Conservation (phyloP, 2,888 invertebrate species). For the Agonopterix heracliana region DNA sequence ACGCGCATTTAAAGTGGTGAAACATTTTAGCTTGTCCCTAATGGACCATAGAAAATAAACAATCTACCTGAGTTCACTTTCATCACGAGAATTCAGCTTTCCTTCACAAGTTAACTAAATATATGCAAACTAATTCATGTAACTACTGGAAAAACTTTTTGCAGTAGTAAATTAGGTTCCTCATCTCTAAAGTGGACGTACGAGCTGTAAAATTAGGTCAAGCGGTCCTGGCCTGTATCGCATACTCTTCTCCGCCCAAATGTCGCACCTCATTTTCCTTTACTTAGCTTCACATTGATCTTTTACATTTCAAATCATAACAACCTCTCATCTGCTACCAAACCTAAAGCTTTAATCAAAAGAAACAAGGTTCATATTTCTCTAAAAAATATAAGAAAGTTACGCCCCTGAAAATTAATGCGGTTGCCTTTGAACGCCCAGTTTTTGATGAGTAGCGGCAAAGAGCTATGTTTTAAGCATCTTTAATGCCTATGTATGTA, state of each 20-base stretch:
- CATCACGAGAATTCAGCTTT: no score
- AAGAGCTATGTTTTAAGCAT: constrained; percentile 49
- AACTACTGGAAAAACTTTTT: background rate
- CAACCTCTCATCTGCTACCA: constrained; percentile 1
- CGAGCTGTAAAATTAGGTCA: constrained; percentile 46
- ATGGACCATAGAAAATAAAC: no score
- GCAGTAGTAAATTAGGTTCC: constrained; percentile 29
- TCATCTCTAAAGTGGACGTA: constrained; percentile 36
- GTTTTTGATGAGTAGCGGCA: constrained; percentile 47
- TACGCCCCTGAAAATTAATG: constrained; percentile 12
- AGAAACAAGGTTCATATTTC: constrained; percentile 15
- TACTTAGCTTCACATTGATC: constrained; percentile 42
- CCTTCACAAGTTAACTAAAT: no score
- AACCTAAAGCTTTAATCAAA: constrained; percentile 23
- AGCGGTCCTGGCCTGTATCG: constrained; percentile 45
- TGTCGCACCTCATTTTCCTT: constrained; percentile 62
- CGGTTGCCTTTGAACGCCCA: constrained; percentile 37
- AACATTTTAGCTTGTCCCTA: no score
- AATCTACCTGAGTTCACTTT: no score
- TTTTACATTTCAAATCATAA: constrained; percentile 22
- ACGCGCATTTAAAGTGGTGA: no score
- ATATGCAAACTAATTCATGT: no score
- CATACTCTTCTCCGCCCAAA: constrained; percentile 41
- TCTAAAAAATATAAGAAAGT: background rate
- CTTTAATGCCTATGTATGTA: constrained; percentile 46